Base-by-base conservation (phyloP, 2,888 invertebrate genomes). In the Siphonodentalium dalli region DNA sequence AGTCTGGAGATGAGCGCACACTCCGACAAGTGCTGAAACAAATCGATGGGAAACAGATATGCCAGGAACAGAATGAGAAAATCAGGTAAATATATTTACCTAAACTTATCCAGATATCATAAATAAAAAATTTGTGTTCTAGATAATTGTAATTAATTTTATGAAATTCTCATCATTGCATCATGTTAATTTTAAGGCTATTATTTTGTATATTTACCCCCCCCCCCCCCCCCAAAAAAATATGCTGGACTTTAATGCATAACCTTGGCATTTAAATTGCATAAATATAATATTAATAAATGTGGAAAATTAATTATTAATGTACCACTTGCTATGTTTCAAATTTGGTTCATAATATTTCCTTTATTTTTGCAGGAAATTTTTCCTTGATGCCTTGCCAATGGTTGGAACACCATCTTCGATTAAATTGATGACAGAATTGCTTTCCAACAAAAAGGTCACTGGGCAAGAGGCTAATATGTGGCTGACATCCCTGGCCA, bases 401-500 rank as follows among this genome's bases (percentile, higher is more conserved):
- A 91, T 90, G 78, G 88, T 94, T 34, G 90, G 90, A 3, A 93
- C 91, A 62, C 87, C 88, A 0, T 90, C 91, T 0, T 89, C 93
- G 0, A 88, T 94, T 13, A 86, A 86, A 45, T 83, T 94, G 18
- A 94, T 96, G 87, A 89, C 88, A 56, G 90, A 93, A 72, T 86
- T 91, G 79, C 89, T 94, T 52, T 81, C 89, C 31, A 85, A 85
- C 24, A 85, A 86, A 39, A 84, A 85, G 5, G 85, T 92, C 1
- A 83, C 88, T 11, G 85, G 86, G 42, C 85, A 86, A 1, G 88
- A 87, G 13, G 85, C 88, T 1, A 87, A 89, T 42, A 89, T 89
- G 61, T 96, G 95, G 94, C 86, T 95, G 68, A 87, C 89, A 66
- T 88, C 93, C 1, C 86, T 96, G 73, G 90, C 93, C 5, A 89